Evolutionary conservation across 2,797 vertebrate genomes (phyloP).

Genomic region (Loriculus beryllinus): DNA sequence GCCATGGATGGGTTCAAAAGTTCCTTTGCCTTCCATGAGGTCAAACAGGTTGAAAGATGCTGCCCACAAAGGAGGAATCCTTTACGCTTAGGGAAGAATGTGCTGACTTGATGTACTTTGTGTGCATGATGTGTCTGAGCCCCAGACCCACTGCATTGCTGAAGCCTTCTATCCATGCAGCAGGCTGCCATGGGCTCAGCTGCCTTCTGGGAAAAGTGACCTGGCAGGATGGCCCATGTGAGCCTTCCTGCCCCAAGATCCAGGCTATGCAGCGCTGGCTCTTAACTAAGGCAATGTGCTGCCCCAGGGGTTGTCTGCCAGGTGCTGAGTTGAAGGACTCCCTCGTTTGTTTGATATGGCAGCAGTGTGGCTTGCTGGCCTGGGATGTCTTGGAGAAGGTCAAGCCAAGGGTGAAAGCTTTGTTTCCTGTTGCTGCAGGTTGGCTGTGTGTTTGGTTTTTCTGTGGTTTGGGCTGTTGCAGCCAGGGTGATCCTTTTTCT

Average conservation of each 20-base stretch:
- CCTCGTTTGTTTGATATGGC: not conserved
- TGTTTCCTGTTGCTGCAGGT: constrained; percentile 61
- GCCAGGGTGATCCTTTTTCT: constrained; percentile 78
- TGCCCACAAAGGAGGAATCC: not conserved
- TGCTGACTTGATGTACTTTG: not conserved
- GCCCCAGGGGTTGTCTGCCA: not conserved
- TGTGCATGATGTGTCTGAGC: not conserved
- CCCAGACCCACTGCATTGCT: not conserved
- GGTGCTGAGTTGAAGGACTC: not conserved
- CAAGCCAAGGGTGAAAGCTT: constrained; percentile 51
- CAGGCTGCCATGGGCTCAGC: not conserved
- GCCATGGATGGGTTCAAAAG: not conserved
- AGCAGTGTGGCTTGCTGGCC: not conserved
- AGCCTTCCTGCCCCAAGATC: not conserved
- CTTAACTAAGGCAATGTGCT: not conserved
- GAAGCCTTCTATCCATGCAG: not conserved
- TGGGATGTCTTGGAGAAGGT: constrained; percentile 32
- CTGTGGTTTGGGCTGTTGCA: constrained; percentile 76
- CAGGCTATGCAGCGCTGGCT: not conserved
- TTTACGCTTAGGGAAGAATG: not conserved
- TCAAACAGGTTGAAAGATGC: not conserved
- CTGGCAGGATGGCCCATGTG: not conserved
- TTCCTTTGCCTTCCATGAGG: not conserved
- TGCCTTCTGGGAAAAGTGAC: not conserved
- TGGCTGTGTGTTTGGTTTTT: constrained; percentile 75